Percentiles rank a stretch among this genome's conserved stretches.
Conservation (phyloP, 2,888 invertebrate species). For the Catocala sponsa region DNA sequence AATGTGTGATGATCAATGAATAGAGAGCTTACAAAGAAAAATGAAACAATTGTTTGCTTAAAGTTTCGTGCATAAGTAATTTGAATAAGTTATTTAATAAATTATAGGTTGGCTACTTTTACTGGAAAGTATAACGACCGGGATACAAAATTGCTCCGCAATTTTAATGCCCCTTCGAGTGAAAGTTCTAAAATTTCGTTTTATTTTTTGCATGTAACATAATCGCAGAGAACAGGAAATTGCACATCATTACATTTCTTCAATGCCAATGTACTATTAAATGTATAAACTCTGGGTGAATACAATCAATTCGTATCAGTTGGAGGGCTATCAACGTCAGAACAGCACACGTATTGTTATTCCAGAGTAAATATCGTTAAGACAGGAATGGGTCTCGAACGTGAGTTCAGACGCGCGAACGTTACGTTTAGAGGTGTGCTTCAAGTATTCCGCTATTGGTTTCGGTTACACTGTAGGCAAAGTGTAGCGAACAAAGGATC, state of each 20-base stretch:
- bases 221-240: constrained; percentile 44
- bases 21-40: constrained; percentile 63
- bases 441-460: constrained; percentile 75
- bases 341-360: constrained; percentile 67
- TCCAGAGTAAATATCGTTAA: constrained; percentile 74
- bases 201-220: constrained; percentile 32
- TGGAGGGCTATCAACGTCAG: constrained; percentile 67
- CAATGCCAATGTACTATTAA: constrained; percentile 32
- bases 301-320: constrained; percentile 54
- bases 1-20: constrained; percentile 69
- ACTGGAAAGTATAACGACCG: constrained; percentile 74
- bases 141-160: constrained; percentile 68
- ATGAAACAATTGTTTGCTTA: constrained; percentile 70
- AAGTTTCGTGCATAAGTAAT: constrained; percentile 66
- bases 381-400: constrained; percentile 64
- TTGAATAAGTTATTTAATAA: constrained; percentile 74
- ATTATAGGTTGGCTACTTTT: constrained; percentile 74
- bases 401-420: constrained; percentile 66
- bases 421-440: constrained; percentile 75
- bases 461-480: constrained; percentile 76
- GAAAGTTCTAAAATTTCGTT: constrained; percentile 64
- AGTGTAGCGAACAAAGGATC: constrained; percentile 83
- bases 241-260: constrained; percentile 44
- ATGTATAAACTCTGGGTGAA: constrained; percentile 32
- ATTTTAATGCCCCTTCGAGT: constrained; percentile 69